Conservation (phyloP, 2,113 vertebrate genomes). For the Scartelaos histophorus region DNA sequence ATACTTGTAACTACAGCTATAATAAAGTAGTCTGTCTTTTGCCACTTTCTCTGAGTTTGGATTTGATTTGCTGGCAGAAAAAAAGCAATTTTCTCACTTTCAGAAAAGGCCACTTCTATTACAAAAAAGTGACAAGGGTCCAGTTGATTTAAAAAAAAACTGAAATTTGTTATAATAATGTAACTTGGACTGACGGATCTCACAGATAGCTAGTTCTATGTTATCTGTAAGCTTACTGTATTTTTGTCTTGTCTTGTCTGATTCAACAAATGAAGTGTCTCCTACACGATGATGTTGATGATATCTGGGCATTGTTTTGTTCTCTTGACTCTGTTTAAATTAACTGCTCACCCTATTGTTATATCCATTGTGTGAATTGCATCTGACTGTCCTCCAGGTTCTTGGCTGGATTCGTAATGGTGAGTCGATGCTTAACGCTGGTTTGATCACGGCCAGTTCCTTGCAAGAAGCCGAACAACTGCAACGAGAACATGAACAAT, state of each 20-base stretch:
- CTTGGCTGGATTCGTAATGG: conserved; percentile 98
- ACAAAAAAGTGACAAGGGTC: no score
- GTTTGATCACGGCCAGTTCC: conserved; percentile 96
- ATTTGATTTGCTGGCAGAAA: background rate
- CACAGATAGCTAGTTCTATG: background rate
- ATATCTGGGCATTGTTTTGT: background rate
- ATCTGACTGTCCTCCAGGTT: conserved; percentile 74
- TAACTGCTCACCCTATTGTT: background rate
- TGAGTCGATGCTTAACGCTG: conserved; percentile 97
- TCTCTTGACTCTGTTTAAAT: background rate
- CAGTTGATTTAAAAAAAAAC: no score
- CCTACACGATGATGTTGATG: background rate
- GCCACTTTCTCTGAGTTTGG: background rate
- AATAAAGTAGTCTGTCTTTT: background rate
- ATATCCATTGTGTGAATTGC: background rate
- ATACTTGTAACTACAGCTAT: background rate
- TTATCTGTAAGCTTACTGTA: background rate
- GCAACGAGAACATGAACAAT: conserved; percentile 96
- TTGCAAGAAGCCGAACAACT: conserved; percentile 96
- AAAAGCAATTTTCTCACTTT: background rate
- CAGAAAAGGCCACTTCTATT: background rate
- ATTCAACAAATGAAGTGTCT: background rate
- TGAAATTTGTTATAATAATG: no score
- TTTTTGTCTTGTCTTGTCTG: background rate
- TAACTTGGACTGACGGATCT: background rate